Conservation (phyloP, 2,888 invertebrate genomes). For the Hymenopus coronatus region DNA sequence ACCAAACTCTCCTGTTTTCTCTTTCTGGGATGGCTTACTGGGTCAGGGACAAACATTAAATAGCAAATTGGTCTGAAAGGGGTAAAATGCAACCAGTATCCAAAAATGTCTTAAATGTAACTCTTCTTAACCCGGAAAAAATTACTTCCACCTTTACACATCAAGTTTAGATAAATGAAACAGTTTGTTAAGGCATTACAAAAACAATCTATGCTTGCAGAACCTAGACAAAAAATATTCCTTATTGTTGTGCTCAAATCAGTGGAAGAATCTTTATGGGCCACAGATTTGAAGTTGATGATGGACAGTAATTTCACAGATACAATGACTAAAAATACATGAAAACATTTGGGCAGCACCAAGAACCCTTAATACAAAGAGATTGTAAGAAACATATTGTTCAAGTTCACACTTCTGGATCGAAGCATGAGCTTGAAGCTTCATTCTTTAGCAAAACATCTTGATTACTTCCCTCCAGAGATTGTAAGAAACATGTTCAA, state of each 20-base stretch:
- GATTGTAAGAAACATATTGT: not conserved
- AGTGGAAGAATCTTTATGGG: not conserved
- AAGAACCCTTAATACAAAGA: not conserved
- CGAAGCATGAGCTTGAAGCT: constrained; percentile 42
- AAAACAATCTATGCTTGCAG: not conserved
- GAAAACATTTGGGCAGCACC: constrained; percentile 7
- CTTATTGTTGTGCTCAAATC: too few relatives aligned
- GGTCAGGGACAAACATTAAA: too few relatives aligned
- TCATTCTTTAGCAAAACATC: constrained; percentile 43
- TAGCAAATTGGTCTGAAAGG: too few relatives aligned
- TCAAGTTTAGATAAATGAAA: not conserved
- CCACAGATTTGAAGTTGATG: not conserved
- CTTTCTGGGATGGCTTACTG: too few relatives aligned
- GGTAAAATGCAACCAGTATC: too few relatives aligned
- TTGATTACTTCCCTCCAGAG: constrained; percentile 40
- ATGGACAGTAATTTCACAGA: too few relatives aligned
- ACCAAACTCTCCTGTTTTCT: too few relatives aligned
- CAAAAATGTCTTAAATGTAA: too few relatives aligned
- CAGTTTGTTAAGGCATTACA: too few relatives aligned
- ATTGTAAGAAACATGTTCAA: too few relatives aligned
- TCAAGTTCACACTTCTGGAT: constrained; percentile 33
- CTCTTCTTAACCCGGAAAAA: not conserved
- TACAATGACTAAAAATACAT: too few relatives aligned
- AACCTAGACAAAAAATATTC: not conserved
- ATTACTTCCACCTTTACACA: too few relatives aligned